Conservation (phyloP, 2,888 invertebrate species). For the Macroteleia sp. region DNA sequence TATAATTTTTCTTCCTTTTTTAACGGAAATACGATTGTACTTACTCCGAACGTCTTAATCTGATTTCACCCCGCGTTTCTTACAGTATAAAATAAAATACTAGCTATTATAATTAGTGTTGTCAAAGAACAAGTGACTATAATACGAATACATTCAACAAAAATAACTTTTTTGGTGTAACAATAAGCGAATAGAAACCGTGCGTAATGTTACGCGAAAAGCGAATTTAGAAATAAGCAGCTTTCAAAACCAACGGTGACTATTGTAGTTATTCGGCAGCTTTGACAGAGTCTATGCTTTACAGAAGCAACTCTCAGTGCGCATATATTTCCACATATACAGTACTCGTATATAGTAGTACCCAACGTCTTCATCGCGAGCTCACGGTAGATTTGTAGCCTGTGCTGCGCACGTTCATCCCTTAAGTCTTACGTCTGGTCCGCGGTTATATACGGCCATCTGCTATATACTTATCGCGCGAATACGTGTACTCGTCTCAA, state of each 20-base stretch:
- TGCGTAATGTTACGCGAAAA: slow-evolving; percentile 19
- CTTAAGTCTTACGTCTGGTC: slow-evolving; percentile 76
- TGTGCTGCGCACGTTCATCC: slow-evolving; percentile 77
- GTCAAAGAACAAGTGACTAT: too few relatives aligned
- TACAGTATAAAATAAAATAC: too few relatives aligned
- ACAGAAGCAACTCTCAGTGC: slow-evolving; percentile 17
- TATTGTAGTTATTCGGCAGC: slow-evolving; percentile 40
- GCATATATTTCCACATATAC: slow-evolving; percentile 54
- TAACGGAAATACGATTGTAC: too few relatives aligned
- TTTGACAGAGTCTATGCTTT: slow-evolving; percentile 44
- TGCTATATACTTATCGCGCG: slow-evolving; percentile 74
- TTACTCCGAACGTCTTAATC: too few relatives aligned
- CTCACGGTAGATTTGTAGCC: slow-evolving; percentile 80
- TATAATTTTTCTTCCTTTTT: too few relatives aligned
- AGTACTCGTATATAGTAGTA: slow-evolving; percentile 54
- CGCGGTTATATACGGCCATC: slow-evolving; percentile 75
- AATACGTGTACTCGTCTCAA: slow-evolving; percentile 75
- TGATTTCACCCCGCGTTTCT: too few relatives aligned
- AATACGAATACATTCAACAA: too few relatives aligned
- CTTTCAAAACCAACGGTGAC: slow-evolving; percentile 13
- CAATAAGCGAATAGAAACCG: background rate
- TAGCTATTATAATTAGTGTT: too few relatives aligned
- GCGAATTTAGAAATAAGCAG: slow-evolving; percentile 9
- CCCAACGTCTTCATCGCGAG: slow-evolving; percentile 67
- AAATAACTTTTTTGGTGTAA: slow-evolving; percentile 5